Evolutionary conservation across 1,140 invertebrate genomes (phyloP).

Genomic region (Cylas formicarius): DNA sequence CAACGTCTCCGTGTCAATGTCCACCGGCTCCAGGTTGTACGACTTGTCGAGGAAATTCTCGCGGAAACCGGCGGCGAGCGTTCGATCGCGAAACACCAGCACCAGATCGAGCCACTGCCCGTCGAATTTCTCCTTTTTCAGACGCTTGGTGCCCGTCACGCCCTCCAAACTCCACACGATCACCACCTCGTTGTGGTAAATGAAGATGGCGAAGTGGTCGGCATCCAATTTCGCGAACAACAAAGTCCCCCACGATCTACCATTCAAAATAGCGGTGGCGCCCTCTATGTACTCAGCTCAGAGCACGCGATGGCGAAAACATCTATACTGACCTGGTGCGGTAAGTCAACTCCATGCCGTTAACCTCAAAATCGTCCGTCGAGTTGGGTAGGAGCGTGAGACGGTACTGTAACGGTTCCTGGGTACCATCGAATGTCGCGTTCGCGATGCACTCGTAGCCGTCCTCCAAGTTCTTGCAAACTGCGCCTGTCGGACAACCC

Average conservation of each 20-base stretch:
- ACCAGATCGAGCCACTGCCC: slow-evolving; percentile 62
- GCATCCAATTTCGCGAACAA: slow-evolving; percentile 52
- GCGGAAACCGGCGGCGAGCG: slow-evolving; percentile 40
- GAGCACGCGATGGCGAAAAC: no score
- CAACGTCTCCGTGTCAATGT: slow-evolving; percentile 52
- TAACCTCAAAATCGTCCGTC: slow-evolving; percentile 29
- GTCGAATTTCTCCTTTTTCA: slow-evolving; percentile 55
- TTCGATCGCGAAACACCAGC: slow-evolving; percentile 49
- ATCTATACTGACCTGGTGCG: slow-evolving; percentile 45
- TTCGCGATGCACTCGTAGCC: slow-evolving; percentile 92
- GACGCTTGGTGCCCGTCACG: slow-evolving; percentile 43
- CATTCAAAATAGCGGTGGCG: neutral
- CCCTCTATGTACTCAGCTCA: no score
- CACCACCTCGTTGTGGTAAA: slow-evolving; percentile 60
- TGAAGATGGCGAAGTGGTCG: slow-evolving; percentile 63
- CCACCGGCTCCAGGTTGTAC: slow-evolving; percentile 42
- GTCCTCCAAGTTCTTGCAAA: slow-evolving; percentile 79
- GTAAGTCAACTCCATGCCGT: slow-evolving; percentile 53
- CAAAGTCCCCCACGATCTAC: slow-evolving; percentile 62
- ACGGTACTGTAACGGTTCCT: slow-evolving; percentile 52
- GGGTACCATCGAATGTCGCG: slow-evolving; percentile 72
- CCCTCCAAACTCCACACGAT: slow-evolving; percentile 57
- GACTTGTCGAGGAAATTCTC: slow-evolving; percentile 46
- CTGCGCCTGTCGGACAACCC: slow-evolving; percentile 70
- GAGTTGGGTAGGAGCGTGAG: slow-evolving; percentile 37